Conservation (phyloP, 2,888 invertebrate species). For the Erynnis tages region DNA sequence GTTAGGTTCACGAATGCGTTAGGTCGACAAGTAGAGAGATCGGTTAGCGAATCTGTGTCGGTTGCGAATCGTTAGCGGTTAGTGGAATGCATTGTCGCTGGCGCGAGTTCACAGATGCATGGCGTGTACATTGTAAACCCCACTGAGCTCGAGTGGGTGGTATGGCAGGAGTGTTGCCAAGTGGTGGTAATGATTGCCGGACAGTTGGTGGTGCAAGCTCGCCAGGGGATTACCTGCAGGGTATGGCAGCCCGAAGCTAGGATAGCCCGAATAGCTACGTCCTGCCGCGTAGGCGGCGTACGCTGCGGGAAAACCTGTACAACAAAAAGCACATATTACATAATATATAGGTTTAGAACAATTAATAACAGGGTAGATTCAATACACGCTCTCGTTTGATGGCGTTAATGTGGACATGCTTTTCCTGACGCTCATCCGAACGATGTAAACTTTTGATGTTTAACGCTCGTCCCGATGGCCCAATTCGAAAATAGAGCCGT, state of each 20-base stretch:
- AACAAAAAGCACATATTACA: conserved; percentile 63
- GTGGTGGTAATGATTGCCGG: conserved; percentile 83
- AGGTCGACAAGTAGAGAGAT: conserved; percentile 57
- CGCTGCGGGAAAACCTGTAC: conserved; percentile 95
- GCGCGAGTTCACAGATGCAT: conserved; percentile 88
- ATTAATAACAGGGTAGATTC: conserved; percentile 52
- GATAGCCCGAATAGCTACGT: conserved; percentile 98
- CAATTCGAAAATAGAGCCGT: conserved; percentile 68
- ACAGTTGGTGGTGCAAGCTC: conserved; percentile 88
- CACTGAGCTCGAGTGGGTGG: conserved; percentile 85
- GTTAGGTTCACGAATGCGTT: conserved; percentile 57
- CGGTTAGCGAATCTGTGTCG: conserved; percentile 59
- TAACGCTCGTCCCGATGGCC: conserved; percentile 60
- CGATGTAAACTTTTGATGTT: conserved; percentile 51
- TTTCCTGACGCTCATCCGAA: conserved; percentile 41
- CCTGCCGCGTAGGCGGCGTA: conserved; percentile 98
- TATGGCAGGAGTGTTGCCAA: conserved; percentile 83
- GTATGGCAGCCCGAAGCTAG: conserved; percentile 98
- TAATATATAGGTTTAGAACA: conserved; percentile 35
- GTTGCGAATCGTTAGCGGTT: conserved; percentile 61
- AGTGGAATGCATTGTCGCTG: conserved; percentile 78
- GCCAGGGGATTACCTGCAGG: conserved; percentile 96
- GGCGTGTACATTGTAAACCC: conserved; percentile 88
- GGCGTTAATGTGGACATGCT: conserved; percentile 37
- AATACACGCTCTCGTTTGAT: conserved; percentile 56